Evolutionary conservation across 2,888 invertebrate genomes (phyloP), one percentile per base, ranked within the genome.

Genomic region (Entomobrya proxima): DNA sequence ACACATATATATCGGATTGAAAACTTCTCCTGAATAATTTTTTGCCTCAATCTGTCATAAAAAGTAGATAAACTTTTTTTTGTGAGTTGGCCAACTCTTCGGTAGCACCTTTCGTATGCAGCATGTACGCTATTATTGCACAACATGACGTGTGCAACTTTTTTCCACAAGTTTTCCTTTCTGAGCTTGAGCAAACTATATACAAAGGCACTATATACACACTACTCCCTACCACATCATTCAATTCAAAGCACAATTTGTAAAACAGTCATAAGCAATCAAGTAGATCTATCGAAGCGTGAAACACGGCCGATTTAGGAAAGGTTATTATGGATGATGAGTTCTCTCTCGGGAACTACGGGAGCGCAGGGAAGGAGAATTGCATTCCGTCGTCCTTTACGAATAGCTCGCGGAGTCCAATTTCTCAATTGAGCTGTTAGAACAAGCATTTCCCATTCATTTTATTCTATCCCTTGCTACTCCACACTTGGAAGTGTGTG

Each of bases 261-360:
- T 37, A 64, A 64, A 64, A 37, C 64, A 64, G 64, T 64, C 35
- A 64, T 64, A 64, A 64, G 64, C 64, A 64, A 64, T 64, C 64
- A 64, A 21, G 64, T 37, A 64, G 21, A 64, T 21, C 21, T 37
- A 64, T 37, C 37, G 64, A 37, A 64, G 64, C 64, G 21, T 64
- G 64, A 64, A 64, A 64, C 64, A 37, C 37, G 21, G 21, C 37
- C 37, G 64, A 64, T 64, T 64, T 64, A 18, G 37, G 24, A 64
- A 64, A 37, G 35, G 35, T 35, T 35, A 21, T 64, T 37, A 37
- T 58, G 30, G 30, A 61, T 61, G 61, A 61, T 61, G 61, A 32
- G 32, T 61, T 61, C n/a, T 32, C 61, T 61, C 32, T 32, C 61
- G 55, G 55, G 55, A 27, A 27, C 27, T 27, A 1, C 11, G 27